A percentile compares a stretch with the other conserved stretches of the same genome.
phyloP scores from a whole-genome alignment of 2,888 invertebrate species.

The Diarsia dahlii region DNA sequence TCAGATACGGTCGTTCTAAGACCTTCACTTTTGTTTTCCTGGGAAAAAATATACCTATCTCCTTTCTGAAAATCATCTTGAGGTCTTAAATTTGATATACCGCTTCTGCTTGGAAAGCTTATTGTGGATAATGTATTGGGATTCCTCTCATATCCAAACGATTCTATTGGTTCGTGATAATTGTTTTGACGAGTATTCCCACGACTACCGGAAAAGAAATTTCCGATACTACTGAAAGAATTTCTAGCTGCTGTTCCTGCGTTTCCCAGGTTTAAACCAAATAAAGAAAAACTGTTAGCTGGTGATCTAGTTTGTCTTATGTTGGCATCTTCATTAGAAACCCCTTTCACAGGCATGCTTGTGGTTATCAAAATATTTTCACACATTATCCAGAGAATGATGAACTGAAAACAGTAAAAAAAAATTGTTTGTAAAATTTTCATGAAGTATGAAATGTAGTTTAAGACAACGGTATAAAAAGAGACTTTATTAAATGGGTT shows the following conservation, averaged over 20 bases:
- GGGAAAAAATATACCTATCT: background rate
- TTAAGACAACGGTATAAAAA: background rate
- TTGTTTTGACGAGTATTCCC: background rate
- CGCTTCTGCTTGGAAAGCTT: slow-evolving; percentile 7
- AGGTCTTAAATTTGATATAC: background rate
- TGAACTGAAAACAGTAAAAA: slow-evolving; percentile 42
- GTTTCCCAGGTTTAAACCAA: slow-evolving; percentile 46
- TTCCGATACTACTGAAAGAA: slow-evolving; percentile 27
- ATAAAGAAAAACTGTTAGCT: slow-evolving; percentile 42
- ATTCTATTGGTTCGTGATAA: slow-evolving; percentile 7
- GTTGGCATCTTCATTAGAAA: background rate
- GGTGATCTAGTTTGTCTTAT: slow-evolving; percentile 55
- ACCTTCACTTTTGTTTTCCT: slow-evolving; percentile 21
- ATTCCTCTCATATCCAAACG: background rate
- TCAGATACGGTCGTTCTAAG: slow-evolving; percentile 1
- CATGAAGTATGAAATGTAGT: background rate
- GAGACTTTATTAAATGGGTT: background rate
- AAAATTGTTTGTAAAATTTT: background rate
- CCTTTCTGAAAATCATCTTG: background rate
- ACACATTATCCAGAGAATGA: slow-evolving; percentile 39
- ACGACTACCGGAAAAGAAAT: slow-evolving; percentile 39
- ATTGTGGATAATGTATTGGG: background rate
- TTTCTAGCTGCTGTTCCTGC: slow-evolving; percentile 27
- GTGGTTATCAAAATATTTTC: slow-evolving; percentile 16
- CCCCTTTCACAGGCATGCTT: slow-evolving; percentile 15